Percentiles rank a stretch among this genome's conserved stretches.
Conservation (phyloP, 2,113 vertebrate species). For the Notechis scutatus region DNA sequence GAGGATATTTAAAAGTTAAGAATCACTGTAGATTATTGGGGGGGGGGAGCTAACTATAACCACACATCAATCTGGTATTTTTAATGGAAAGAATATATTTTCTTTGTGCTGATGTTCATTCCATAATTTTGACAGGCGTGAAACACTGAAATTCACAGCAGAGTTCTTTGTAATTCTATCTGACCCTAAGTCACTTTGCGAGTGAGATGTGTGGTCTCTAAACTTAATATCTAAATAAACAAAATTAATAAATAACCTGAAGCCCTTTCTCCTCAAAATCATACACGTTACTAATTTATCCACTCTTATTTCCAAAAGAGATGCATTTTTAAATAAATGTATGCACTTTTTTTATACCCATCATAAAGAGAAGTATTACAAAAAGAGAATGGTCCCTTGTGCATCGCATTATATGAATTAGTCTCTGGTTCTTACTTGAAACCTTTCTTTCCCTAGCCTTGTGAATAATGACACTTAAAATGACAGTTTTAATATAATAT, state of each 20-base stretch:
- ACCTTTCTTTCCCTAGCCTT: constrained; percentile 35
- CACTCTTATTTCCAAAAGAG: constrained; percentile 13
- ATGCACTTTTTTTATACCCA: background rate
- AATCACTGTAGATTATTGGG: background rate
- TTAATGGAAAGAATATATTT: background rate
- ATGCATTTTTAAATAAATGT: background rate
- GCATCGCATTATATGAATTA: constrained; percentile 17
- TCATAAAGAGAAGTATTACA: constrained; percentile 20
- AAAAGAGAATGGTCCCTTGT: constrained; percentile 23
- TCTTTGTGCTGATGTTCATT: background rate
- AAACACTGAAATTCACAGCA: background rate
- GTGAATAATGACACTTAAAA: constrained; percentile 27
- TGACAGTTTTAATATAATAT: constrained; percentile 44
- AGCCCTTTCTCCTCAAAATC: background rate
- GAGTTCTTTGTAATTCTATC: background rate
- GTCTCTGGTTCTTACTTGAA: constrained; percentile 19
- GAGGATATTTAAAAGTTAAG: background rate
- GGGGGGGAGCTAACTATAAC: background rate
- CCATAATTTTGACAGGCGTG: background rate
- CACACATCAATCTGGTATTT: background rate
- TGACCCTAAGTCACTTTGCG: background rate
- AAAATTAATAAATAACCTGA: background rate
- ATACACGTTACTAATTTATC: background rate
- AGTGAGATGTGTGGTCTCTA: background rate
- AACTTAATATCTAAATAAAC: background rate